Evolutionary conservation across 2,888 invertebrate species (phyloP).

Genomic region (Scaptodrosophila latifasciaeformis): DNA sequence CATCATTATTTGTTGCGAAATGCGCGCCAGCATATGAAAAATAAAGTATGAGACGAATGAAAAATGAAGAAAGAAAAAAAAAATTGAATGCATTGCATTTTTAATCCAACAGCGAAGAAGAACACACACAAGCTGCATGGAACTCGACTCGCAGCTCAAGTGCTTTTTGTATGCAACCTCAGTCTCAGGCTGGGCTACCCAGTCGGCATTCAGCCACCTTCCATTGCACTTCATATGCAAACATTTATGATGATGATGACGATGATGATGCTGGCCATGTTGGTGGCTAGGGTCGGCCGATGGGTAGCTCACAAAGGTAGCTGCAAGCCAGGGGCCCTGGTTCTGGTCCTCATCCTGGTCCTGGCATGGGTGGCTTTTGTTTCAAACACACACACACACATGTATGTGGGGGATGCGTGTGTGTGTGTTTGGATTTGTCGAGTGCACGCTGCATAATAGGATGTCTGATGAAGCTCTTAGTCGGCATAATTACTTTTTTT

Average conservation of each 20-base stretch:
- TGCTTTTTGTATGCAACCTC: too few species aligned
- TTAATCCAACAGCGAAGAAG: conserved; percentile 47
- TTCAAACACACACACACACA: conserved; percentile 16
- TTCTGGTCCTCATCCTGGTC: too few species aligned
- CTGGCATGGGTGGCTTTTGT: conserved; percentile 52
- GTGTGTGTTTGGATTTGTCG: conserved; percentile 36
- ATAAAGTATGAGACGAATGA: too few species aligned
- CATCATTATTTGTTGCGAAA: conserved; percentile 65
- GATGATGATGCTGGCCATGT: too few species aligned
- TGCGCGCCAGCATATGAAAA: conserved; percentile 19
- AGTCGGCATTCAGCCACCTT: conserved; percentile 21
- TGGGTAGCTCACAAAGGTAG: too few species aligned
- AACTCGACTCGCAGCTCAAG: conserved; percentile 62
- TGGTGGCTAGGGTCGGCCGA: too few species aligned
- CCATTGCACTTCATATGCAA: conserved; percentile 61
- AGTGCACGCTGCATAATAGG: conserved; percentile 64
- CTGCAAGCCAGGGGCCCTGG: too few species aligned
- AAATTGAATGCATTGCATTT: conserved; percentile 66
- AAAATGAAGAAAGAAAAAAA: neutral
- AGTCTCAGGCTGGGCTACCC: conserved; percentile 7
- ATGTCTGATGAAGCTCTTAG: conserved; percentile 70
- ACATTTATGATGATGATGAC: conserved; percentile 61
- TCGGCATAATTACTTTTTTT: conserved; percentile 68
- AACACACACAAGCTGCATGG: too few species aligned
- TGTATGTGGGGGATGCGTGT: conserved; percentile 6